Percentiles rank a stretch among this genome's conserved stretches.
Evolutionary conservation across 2,113 vertebrate species (phyloP).

Genomic region (Lampris megalopsis): DNA sequence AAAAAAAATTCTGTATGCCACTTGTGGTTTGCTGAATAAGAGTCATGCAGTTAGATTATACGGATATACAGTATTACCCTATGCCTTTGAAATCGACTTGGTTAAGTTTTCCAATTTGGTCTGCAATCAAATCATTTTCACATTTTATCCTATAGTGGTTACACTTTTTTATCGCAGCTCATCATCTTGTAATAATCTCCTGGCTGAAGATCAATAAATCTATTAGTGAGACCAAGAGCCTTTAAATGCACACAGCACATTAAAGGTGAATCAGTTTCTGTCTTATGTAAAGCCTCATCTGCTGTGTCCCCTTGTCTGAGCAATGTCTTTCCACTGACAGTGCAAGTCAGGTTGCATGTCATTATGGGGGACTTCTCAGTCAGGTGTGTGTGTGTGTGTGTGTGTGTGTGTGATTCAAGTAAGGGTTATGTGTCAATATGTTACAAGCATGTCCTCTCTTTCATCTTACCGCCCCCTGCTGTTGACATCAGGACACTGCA

Average conservation of each 20-base stretch:
- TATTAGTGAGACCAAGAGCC: slow-evolving; percentile 1
- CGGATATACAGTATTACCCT: background rate
- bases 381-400: slow-evolving; percentile 30
- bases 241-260: slow-evolving; percentile 1
- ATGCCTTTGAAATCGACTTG: background rate
- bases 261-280: slow-evolving; percentile 15
- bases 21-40: too few relatives aligned
- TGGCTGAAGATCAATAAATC: slow-evolving; percentile 18
- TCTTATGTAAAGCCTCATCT: slow-evolving; percentile 25
- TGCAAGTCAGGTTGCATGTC: slow-evolving; percentile 43
- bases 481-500: slow-evolving; percentile 93
- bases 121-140: background rate
- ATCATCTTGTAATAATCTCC: background rate
- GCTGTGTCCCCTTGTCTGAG: slow-evolving; percentile 19
- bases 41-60: background rate
- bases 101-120: slow-evolving; percentile 1
- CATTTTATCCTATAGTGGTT: background rate
- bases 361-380: slow-evolving; percentile 24
- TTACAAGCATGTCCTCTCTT: slow-evolving; percentile 87
- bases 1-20: too few relatives aligned
- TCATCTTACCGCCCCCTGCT: slow-evolving; percentile 82
- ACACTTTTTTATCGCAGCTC: background rate
- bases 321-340: slow-evolving; percentile 9
- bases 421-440: slow-evolving; percentile 34
- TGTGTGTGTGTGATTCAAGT: background rate